A percentile compares a stretch with the other conserved stretches of the same genome.
phyloP scores from a whole-genome alignment of 2,797 vertebrate genomes.

The Acanthornis magna region DNA sequence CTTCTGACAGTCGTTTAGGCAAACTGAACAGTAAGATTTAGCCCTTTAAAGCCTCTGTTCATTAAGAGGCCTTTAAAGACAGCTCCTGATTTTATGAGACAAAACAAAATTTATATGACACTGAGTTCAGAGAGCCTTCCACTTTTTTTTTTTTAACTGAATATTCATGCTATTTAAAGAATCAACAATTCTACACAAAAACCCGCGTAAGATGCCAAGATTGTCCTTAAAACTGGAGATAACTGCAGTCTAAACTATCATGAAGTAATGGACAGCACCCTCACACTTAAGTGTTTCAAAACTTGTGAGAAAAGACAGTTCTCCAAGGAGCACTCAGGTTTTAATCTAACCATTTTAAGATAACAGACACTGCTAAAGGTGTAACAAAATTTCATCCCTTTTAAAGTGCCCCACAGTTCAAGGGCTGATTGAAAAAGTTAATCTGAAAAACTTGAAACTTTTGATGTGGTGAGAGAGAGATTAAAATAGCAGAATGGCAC shows the following conservation, averaged over 20 bases:
- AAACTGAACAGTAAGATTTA: conserved; percentile 26
- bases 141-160: neutral
- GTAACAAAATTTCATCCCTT: neutral
- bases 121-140: neutral
- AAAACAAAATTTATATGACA: neutral
- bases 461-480: neutral
- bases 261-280: neutral
- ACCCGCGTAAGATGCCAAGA: neutral
- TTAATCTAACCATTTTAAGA: neutral
- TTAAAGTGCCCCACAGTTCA: neutral
- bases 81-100: neutral
- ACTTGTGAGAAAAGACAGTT: neutral
- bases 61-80: conserved; percentile 19
- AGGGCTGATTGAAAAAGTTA: neutral
- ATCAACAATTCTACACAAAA: neutral
- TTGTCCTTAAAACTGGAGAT: neutral
- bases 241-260: neutral
- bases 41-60: conserved; percentile 52
- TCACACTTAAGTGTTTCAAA: neutral
- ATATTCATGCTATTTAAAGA: neutral
- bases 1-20: neutral
- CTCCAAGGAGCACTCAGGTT: neutral
- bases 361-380: neutral
- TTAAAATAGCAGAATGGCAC: neutral
- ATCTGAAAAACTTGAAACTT: neutral